Evolutionary conservation across 2,113 vertebrate genomes (phyloP).

Genomic region (Cercocebus atys): DNA sequence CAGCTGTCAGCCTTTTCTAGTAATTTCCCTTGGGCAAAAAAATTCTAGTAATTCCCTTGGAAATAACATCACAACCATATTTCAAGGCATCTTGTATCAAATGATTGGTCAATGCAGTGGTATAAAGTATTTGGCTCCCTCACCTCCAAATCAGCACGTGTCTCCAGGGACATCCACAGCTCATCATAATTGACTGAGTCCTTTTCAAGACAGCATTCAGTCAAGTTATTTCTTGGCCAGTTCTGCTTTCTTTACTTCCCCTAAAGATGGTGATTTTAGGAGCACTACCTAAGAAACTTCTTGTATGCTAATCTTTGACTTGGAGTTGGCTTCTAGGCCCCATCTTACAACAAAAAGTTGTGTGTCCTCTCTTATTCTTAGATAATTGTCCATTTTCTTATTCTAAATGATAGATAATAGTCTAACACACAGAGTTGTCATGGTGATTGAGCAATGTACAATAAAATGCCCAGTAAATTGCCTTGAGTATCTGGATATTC

Average conservation of each 20-base stretch:
- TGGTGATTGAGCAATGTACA: neutral
- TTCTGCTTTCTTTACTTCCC: neutral
- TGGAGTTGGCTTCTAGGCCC: neutral
- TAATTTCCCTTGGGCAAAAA: neutral
- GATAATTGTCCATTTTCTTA: neutral
- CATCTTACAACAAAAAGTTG: neutral
- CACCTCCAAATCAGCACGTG: neutral
- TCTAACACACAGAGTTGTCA: neutral
- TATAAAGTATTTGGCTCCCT: neutral
- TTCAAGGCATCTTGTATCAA: neutral
- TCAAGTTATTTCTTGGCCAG: neutral
- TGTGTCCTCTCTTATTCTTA: neutral
- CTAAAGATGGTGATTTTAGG: neutral
- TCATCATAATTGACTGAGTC: neutral
- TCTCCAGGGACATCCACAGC: neutral
- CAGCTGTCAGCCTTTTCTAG: neutral
- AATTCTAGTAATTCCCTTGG: neutral
- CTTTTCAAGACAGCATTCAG: neutral
- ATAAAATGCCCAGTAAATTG: neutral
- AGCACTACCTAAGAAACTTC: neutral
- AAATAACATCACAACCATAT: neutral
- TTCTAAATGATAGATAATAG: neutral
- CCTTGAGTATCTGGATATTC: neutral
- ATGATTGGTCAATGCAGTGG: neutral
- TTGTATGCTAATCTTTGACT: neutral